Percentiles rank a stretch among this genome's conserved stretches.
Conservation (phyloP, 2,888 invertebrate species). For the Ophion slaviceki region DNA sequence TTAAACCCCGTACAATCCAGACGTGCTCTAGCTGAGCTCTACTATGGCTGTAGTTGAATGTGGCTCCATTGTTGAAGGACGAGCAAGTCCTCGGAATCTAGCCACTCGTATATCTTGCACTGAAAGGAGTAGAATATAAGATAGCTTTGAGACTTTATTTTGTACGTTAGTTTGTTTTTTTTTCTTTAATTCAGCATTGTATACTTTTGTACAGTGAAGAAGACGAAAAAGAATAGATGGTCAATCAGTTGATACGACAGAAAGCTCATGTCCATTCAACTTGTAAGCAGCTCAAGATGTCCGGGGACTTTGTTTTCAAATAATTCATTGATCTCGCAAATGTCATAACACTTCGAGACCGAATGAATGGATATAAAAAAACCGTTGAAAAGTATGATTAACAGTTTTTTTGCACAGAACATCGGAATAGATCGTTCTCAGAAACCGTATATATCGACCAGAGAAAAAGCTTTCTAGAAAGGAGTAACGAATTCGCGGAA, state of each 20-base stretch:
- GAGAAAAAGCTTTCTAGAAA: neutral
- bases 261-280: neutral
- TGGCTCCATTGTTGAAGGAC: neutral
- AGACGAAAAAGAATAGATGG: neutral
- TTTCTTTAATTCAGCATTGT: too few species aligned
- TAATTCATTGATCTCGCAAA: neutral
- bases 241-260: neutral
- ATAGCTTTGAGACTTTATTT: neutral
- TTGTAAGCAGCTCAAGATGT: neutral
- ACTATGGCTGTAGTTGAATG: neutral
- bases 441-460: neutral
- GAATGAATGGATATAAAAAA: neutral
- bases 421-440: neutral
- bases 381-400: neutral
- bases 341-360: neutral
- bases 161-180: neutral
- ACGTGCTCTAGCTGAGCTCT: neutral
- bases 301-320: neutral
- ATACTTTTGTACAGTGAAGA: neutral
- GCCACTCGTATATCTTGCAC: neutral
- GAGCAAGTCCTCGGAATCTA: neutral
- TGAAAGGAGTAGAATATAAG: neutral
- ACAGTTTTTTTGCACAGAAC: neutral
- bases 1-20: neutral
- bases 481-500: neutral